Evolutionary conservation across 2,113 vertebrate species (phyloP).

Genomic region (Henicopernis longicauda): DNA sequence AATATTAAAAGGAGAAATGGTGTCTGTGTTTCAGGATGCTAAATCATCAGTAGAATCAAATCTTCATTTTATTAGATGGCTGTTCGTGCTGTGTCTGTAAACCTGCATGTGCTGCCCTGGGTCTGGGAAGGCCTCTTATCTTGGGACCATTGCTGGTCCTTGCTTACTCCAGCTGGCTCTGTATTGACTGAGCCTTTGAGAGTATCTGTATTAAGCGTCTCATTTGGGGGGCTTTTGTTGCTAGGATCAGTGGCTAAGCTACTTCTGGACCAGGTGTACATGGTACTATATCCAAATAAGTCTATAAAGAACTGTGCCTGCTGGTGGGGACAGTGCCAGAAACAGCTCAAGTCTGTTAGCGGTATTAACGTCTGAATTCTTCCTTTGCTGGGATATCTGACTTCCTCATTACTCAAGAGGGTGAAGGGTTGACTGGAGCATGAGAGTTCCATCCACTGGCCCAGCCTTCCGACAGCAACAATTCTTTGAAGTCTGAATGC

Average conservation of each 20-base stretch:
- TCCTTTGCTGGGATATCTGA: neutral
- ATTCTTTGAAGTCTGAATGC: neutral
- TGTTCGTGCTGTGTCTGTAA: neutral
- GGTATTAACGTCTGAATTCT: neutral
- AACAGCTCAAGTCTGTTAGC: neutral
- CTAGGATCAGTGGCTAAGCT: neutral
- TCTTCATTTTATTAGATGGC: accelerated
- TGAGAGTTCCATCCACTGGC: neutral
- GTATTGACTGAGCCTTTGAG: neutral
- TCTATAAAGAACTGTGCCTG: neutral
- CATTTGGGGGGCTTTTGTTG: neutral
- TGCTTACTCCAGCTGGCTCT: neutral
- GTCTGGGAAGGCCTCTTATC: neutral
- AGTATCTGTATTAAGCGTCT: neutral
- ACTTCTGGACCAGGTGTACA: neutral
- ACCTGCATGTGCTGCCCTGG: neutral
- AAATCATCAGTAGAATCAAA: neutral
- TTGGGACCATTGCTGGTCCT: neutral
- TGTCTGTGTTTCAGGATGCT: neutral
- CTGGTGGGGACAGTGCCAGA: neutral
- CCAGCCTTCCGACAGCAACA: neutral
- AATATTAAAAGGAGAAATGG: neutral
- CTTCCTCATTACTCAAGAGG: neutral
- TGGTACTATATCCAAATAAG: neutral
- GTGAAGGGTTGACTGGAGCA: neutral